Evolutionary conservation across 2,888 invertebrate species (phyloP).

Genomic region (Athalia rosae): DNA sequence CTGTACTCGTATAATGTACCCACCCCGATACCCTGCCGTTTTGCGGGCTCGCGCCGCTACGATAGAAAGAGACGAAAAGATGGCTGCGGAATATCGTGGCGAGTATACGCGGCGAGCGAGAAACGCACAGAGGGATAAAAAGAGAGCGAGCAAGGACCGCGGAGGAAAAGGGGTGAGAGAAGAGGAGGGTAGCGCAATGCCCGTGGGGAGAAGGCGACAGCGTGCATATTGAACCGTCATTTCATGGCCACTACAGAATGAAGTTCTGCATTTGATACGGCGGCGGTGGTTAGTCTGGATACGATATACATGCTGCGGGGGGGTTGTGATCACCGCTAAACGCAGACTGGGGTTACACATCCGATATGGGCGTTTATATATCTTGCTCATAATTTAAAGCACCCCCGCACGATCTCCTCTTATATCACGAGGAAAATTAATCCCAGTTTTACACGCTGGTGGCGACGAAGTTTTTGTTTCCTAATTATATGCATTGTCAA

Average conservation of each 20-base stretch:
- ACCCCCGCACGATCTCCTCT: not conserved
- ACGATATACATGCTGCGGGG: slow-evolving; percentile 13
- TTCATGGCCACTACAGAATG: slow-evolving; percentile 64
- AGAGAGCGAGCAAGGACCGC: slow-evolving; percentile 44
- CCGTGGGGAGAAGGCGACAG: slow-evolving; percentile 51
- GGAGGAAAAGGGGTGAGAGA: slow-evolving; percentile 44
- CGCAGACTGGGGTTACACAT: slow-evolving; percentile 46
- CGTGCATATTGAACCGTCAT: slow-evolving; percentile 68
- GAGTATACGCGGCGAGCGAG: too few relatives aligned
- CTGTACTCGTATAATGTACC: too few relatives aligned
- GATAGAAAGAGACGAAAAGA: not conserved
- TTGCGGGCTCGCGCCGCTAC: not conserved
- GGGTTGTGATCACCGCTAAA: slow-evolving; percentile 54
- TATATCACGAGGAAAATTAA: not conserved
- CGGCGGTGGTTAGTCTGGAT: slow-evolving; percentile 32
- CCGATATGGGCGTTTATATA: slow-evolving; percentile 29
- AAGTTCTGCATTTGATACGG: slow-evolving; percentile 43
- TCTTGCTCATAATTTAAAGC: slow-evolving; percentile 15
- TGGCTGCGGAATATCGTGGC: too few relatives aligned
- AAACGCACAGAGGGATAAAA: slow-evolving; percentile 38
- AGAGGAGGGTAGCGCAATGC: slow-evolving; percentile 37
- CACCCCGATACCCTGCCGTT: not conserved
- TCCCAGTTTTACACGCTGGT: too few relatives aligned
- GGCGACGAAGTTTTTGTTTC: too few relatives aligned
- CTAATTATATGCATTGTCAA: too few relatives aligned